Evolutionary conservation across 1,140 invertebrate species (phyloP), one percentile per base, ranked within the genome.

Genomic region (Ceratina australensis): DNA sequence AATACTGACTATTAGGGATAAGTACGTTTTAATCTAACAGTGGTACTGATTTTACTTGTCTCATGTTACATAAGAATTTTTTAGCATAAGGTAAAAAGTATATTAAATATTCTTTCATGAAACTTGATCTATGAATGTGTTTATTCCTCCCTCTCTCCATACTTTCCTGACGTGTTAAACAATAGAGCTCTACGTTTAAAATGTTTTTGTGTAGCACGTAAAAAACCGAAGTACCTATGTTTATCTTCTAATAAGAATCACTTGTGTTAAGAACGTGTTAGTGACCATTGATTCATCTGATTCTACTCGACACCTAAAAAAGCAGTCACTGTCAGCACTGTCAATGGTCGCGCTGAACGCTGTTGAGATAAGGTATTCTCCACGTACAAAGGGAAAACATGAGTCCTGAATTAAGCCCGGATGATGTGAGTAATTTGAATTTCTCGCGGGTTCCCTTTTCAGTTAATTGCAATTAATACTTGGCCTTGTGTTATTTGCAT

Each of bases 351-450:
- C 33, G 33, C 10, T 10, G 28, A 65, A 66, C n/a, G 26, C 13
- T 42, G 33, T 42, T 42, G 3, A 10, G 16, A 47, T 12, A 49
- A 3, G 28, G 10, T 18, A 15, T 15, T n/a, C n/a, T 50, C 73
- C 18, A 22, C 65, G 15, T 26, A 24, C 42, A 42, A 50, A 2
- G 16, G 13, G 47, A 49, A 12, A 77, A 2, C 47, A 77, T 77
- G 74, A 54, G 42, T 24, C 22, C 57, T 22, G 74, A 77, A 50
- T 20, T 77, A 33, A 16, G 8, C 5, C 18, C 61, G 4, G 47
- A 77, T 7, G 57, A 77, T 49, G 74, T 77, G n/a, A 77, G 74
- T 71, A 71, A 61, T 71, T 77, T 52, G 71, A 77, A 71, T 77
- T 71, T 63, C 28, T 71, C 57, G 47, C 67, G 57, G 47, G 13